Base-by-base conservation (phyloP, 2,797 vertebrate genomes). In the Paedocypris micromegethes region DNA sequence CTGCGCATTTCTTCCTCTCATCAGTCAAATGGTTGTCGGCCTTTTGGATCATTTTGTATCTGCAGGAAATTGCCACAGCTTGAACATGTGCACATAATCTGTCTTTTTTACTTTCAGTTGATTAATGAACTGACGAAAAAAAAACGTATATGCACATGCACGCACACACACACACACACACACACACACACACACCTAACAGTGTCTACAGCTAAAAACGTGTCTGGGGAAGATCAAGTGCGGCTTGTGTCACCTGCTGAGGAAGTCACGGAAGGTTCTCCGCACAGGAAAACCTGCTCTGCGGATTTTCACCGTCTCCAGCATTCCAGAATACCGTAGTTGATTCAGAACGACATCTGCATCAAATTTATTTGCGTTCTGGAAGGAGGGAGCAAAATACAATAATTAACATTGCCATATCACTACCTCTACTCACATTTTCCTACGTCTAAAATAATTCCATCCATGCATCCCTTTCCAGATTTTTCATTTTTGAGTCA, bases 281-380 rank as follows among this genome's bases (percentile, higher is more conserved):
- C 93, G 91, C 3, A 96, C 88, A 3, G 94, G 93, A 76, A 93
- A 96, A 38, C 94, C 93, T 52, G 93, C 93, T 72, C 90, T 88
- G 1, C 94, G 90, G 77, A 96, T 91, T 81, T 94, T 95, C 68
- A 96, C 94, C 0, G 93, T 96, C 80, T 96, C 93, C 80, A 96
- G 79, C 93, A 96, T 96, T 64, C 94, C 94, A 0, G 94, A 96
- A 74, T 96, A 96, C 9, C 87, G 86, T 50, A 96, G 76, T 83
- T 96, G 94, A 79, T 95, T 96, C 50, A 94, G 85, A 70, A 96
- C 94, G 46, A 95, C 88, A 2, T 89, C 90, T 3, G 90, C 87
- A 75, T 88, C 90, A 80, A 95, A 96, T 75, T 82, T 88, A 81
- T 89, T 87, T 0, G 93, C 83, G 0, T 90, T 90, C 89, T 90